These are phyloP conservation scores for Byasa hedistus DNA, from an alignment of 2,888 invertebrate genomes.

Conservation along the genomic window DNA sequence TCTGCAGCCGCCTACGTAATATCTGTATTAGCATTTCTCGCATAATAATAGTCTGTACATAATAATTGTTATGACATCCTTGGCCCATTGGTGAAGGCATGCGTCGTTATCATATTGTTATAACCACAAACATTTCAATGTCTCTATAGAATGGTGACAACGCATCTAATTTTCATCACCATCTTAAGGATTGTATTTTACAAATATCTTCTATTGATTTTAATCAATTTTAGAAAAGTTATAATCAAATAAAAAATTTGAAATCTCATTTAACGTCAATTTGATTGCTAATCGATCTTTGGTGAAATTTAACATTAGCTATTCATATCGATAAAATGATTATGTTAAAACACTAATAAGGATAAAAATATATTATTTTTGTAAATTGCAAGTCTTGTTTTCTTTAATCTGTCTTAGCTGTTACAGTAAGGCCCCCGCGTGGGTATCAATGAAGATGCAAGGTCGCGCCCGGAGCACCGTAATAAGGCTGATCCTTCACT, in stretches of 20 bases:
- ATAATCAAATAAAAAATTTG: no score
- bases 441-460: conserved; percentile 29
- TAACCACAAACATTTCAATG: conserved; percentile 5
- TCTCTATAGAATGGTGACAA: conserved; percentile 3
- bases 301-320: no score
- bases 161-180: neutral
- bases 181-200: no score
- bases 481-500: neutral
- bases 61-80: conserved; percentile 32
- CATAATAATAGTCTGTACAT: conserved; percentile 27
- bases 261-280: no score
- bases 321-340: no score
- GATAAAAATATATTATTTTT: no score
- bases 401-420: no score
- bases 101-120: conserved; percentile 23
- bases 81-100: conserved; percentile 31
- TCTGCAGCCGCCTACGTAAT: conserved; percentile 17
- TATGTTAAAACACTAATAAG: no score
- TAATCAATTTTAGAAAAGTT: no score
- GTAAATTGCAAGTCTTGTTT: no score
- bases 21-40: conserved; percentile 31
- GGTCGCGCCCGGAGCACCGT: conserved; percentile 30
- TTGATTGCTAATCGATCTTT: no score
- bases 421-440: conserved; percentile 23
- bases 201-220: no score